A percentile compares a stretch with the other conserved stretches of the same genome.
These are phyloP conservation scores for Caenorhabditis latens DNA, from an alignment of 1,140 invertebrate genomes.

Conservation along the genomic window DNA sequence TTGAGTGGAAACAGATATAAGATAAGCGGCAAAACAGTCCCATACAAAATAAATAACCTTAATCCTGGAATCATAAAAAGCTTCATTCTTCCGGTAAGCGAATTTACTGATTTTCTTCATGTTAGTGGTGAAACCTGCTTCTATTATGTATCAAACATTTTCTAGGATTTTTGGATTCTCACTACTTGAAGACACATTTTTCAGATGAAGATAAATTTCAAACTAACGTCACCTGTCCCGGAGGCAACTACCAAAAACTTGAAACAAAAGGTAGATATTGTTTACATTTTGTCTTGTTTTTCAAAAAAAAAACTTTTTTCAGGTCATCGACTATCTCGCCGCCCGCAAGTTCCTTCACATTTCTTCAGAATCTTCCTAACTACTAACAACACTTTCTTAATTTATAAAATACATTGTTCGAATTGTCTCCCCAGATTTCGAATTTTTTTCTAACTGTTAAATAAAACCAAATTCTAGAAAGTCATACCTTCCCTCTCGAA, in stretches of 20 bases:
- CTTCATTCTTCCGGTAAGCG: background rate
- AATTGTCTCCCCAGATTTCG: background rate
- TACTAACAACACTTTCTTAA: background rate
- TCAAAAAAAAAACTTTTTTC: background rate
- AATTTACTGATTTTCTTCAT: no score
- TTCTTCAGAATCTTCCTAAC: background rate
- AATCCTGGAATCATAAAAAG: conserved; percentile 19
- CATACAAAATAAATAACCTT: conserved; percentile 45
- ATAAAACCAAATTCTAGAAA: no score
- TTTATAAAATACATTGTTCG: background rate
- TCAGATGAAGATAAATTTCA: conserved; percentile 37
- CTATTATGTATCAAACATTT: no score
- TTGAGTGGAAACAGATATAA: conserved; percentile 45
- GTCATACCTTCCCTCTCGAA: background rate
- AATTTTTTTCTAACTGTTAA: no score
- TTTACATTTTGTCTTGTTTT: background rate
- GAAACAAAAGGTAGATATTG: conserved; percentile 34
- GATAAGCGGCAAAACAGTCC: conserved; percentile 54
- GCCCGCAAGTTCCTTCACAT: conserved; percentile 28
- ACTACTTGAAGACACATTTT: background rate
- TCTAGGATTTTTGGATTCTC: background rate
- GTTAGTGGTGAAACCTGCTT: no score
- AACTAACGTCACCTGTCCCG: background rate
- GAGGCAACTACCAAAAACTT: conserved; percentile 16
- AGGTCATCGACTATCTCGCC: conserved; percentile 29